Evolutionary conservation across 2,888 invertebrate genomes (phyloP).

Genomic region (Byasa hedistus): DNA sequence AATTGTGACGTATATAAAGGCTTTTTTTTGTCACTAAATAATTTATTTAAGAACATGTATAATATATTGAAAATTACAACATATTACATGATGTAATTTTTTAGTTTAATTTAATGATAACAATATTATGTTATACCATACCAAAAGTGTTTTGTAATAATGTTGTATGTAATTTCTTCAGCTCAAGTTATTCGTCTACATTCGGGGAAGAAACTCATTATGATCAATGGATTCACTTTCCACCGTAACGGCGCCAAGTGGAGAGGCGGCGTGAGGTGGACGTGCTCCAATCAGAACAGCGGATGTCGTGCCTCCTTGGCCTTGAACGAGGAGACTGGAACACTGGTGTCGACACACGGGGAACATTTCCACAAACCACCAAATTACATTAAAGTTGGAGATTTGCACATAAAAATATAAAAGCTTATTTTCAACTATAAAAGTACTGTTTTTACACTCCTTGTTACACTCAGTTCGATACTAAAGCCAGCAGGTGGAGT

Average conservation of each 20-base stretch:
- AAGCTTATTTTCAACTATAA: not conserved
- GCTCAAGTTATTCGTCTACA: constrained; percentile 31
- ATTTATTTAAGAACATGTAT: too few species aligned
- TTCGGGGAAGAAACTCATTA: constrained; percentile 31
- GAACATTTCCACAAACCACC: constrained; percentile 36
- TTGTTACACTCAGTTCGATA: not conserved
- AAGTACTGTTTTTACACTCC: not conserved
- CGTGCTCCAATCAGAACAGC: constrained; percentile 33
- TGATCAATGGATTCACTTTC: constrained; percentile 33
- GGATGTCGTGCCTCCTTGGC: constrained; percentile 31
- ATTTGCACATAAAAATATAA: constrained; percentile 30
- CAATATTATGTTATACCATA: too few species aligned
- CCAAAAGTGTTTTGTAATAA: too few species aligned
- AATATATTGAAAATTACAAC: too few species aligned
- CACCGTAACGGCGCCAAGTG: constrained; percentile 30
- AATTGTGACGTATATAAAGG: too few species aligned
- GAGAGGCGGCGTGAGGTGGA: constrained; percentile 30
- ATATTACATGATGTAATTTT: too few species aligned
- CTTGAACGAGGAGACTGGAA: constrained; percentile 31
- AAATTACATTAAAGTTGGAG: constrained; percentile 31
- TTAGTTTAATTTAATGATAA: too few species aligned
- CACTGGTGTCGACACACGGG: constrained; percentile 22
- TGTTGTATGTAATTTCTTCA: constrained; percentile 13
- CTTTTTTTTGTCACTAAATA: too few species aligned
- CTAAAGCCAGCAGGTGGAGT: too few species aligned